Conservation (phyloP, 2,888 invertebrate species). For the Temnothorax unifasciatus region DNA sequence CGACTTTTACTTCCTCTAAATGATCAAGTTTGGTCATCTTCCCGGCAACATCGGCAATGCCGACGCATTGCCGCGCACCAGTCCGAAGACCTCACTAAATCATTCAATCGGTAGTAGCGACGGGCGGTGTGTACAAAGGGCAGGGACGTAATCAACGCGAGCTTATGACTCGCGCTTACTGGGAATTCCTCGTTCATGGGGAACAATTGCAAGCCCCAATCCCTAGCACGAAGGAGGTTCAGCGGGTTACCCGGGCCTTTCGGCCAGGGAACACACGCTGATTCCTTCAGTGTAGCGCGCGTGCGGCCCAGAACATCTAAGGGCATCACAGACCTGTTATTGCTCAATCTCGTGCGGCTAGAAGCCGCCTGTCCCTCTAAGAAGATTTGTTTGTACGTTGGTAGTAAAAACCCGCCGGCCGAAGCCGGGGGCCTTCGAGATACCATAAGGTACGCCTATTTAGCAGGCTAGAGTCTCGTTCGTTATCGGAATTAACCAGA, state of each 20-base stretch:
- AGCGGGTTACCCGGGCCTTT: too few species aligned
- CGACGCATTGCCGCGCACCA: too few species aligned
- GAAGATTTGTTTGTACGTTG: conserved; percentile 81
- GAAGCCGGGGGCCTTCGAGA: conserved; percentile 76
- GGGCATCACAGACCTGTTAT: too few species aligned
- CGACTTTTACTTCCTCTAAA: conserved; percentile 88
- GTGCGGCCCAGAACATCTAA: too few species aligned
- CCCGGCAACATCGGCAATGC: too few species aligned
- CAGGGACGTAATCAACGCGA: conserved; percentile 87
- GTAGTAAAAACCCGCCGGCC: conserved; percentile 82
- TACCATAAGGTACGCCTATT: conserved; percentile 58
- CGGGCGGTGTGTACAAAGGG: conserved; percentile 91
- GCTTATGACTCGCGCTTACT: conserved; percentile 41
- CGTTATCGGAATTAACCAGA: conserved; percentile 93
- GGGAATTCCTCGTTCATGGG: conserved; percentile 33
- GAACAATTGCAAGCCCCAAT: conserved; percentile 89
- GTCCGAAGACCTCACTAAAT: conserved; percentile 89
- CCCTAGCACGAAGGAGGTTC: conserved; percentile 87
- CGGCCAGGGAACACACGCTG: too few species aligned
- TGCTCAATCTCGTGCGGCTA: too few species aligned
- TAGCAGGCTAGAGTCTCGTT: conserved; percentile 88
- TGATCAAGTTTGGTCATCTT: conserved; percentile 89
- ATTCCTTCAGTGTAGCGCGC: too few species aligned
- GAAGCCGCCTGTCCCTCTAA: too few species aligned
- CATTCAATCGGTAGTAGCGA: conserved; percentile 91